Base-by-base conservation (phyloP, 1,140 invertebrate genomes). In the Campodea augens region DNA sequence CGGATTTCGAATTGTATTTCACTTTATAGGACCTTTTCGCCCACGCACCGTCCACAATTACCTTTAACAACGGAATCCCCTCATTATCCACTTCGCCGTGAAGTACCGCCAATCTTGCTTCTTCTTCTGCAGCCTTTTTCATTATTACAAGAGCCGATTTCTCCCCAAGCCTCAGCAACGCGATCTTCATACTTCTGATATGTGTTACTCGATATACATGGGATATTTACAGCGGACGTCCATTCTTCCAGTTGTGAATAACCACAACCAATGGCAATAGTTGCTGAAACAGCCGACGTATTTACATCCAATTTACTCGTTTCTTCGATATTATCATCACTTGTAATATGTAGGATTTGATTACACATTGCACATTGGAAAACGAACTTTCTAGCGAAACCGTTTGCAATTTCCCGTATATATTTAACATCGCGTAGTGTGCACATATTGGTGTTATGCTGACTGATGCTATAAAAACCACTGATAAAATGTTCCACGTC, bases 41-140 rank as follows among this genome's bases (percentile, higher is more conserved):
- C 56, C 58, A 64, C 10, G 36, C 46, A n/a, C n/a, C 57, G 47
- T 64, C 61, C 4, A 47, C 53, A 19, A 55, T 38, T 12, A 63
- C 59, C 1, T 45, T 45, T 19, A 58, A 58, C 15, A 38, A 53
- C 3, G 55, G 55, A 43, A 55, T 49, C 13, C 54, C 54, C 27
- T 56, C 44, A 3, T 2, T 5, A 23, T 43, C 52, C 7, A 54
- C 23, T 47, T 52, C 43, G 1, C 42, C 51, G 7, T 24, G 1
- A 43, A 38, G 25, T 10, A 49, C 21, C 2, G 51, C 49, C 19
- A 41, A 41, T 38, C 25, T 13, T 38, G 19, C 23, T 45, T 54
- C 51, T 41, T 52, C 36, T 13, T 24, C 15, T 19, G 24, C 43
- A 5, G 18, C 45, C 4, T 21, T 10, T 15, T 41, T 24, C 12